Percentiles rank a stretch among this genome's conserved stretches.
phyloP scores from a whole-genome alignment of 2,113 vertebrate genomes.

The Plecturocebus donacophilus region DNA sequence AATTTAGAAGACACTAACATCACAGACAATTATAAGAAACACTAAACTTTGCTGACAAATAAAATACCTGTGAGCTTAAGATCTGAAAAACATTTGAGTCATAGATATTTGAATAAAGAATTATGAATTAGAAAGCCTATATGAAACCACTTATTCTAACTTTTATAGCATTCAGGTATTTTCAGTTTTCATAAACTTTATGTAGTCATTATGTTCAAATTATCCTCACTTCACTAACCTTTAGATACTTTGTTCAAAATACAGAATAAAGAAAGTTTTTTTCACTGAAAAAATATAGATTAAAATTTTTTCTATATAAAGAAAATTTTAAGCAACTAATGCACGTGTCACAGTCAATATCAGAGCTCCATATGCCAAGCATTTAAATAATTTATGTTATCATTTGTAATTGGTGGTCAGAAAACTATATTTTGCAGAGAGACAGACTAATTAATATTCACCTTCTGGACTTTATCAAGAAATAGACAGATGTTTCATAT shows the following conservation, averaged over 20 bases:
- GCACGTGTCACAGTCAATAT: constrained; percentile 72
- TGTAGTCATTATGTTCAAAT: neutral
- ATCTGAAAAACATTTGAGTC: neutral
- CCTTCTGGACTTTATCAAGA: constrained; percentile 40
- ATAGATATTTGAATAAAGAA: neutral
- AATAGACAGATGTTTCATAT: constrained; percentile 49
- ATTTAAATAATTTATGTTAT: constrained; percentile 75
- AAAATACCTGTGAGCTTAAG: neutral
- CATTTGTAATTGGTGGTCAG: constrained; percentile 68
- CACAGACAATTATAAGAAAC: neutral
- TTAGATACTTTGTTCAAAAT: constrained; percentile 10
- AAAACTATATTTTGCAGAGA: constrained; percentile 73
- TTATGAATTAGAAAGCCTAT: neutral
- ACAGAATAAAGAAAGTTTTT: neutral
- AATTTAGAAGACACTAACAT: neutral
- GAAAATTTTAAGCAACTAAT: constrained; percentile 81
- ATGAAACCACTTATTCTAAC: neutral
- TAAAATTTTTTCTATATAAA: constrained; percentile 52
- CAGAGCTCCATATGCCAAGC: constrained; percentile 74
- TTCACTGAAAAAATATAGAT: constrained; percentile 43
- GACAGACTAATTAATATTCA: constrained; percentile 78
- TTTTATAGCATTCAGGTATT: neutral
- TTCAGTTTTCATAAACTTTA: neutral
- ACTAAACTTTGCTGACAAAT: neutral
- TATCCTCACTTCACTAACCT: constrained; percentile 26